These are phyloP conservation scores for Eristalis pertinax DNA, from an alignment of 2,888 invertebrate species.

Conservation along the genomic window DNA sequence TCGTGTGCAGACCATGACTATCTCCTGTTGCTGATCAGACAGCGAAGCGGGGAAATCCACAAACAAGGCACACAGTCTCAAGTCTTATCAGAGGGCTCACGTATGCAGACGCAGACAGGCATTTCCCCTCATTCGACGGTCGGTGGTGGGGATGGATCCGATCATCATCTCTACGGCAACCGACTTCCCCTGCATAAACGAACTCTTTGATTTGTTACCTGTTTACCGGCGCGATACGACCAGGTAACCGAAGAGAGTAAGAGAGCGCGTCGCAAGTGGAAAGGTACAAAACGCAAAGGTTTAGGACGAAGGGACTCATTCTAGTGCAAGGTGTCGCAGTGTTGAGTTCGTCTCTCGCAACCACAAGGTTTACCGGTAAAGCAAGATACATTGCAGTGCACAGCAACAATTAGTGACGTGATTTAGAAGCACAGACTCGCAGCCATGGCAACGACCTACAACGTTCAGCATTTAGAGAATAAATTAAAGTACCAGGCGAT, in stretches of 20 bases:
- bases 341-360: constrained; percentile 76
- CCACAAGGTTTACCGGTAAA: constrained; percentile 47
- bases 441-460: constrained; percentile 70
- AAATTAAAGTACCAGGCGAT: constrained; percentile 78
- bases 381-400: constrained; percentile 46
- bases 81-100: constrained; percentile 56
- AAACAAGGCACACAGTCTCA: constrained; percentile 6
- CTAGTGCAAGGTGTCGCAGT: constrained; percentile 82
- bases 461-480: constrained; percentile 73
- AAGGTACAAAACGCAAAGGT: constrained; percentile 82
- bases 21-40: constrained; percentile 47
- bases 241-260: constrained; percentile 59
- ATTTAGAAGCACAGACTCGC: constrained; percentile 29
- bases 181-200: constrained; percentile 57
- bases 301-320: constrained; percentile 83
- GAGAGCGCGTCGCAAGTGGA: constrained; percentile 68
- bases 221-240: constrained; percentile 18
- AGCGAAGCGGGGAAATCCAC: constrained; percentile 55
- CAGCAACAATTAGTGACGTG: constrained; percentile 55
- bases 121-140: constrained; percentile 27
- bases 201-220: constrained; percentile 70
- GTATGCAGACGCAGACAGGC: constrained; percentile 16
- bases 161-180: constrained; percentile 33
- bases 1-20: constrained; percentile 43
- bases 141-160: constrained; percentile 53